A percentile compares a stretch with the other conserved stretches of the same genome.
Conservation (phyloP, 1,140 invertebrate genomes). For the Ceratosolen fusciceps region DNA sequence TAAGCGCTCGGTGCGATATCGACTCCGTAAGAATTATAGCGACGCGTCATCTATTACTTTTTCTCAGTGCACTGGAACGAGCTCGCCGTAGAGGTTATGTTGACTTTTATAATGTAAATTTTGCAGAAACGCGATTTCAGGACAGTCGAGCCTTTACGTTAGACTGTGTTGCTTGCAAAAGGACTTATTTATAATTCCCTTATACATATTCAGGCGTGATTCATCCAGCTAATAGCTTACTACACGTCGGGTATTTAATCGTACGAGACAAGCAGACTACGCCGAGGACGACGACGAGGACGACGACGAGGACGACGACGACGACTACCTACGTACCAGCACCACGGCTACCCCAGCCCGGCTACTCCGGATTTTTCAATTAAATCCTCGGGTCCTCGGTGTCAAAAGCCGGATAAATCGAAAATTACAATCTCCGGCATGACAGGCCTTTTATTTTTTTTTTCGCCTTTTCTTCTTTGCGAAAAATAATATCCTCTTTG, state of each 20-base stretch:
- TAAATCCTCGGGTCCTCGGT: not conserved
- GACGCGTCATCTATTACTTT: not conserved
- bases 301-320: too few relatives aligned
- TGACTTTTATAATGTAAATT: slow-evolving; percentile 35
- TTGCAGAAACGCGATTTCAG: not conserved
- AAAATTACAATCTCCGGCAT: not conserved
- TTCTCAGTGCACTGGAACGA: slow-evolving; percentile 7
- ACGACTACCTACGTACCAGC: too few relatives aligned
- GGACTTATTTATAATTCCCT: slow-evolving; percentile 10
- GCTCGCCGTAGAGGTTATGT: slow-evolving; percentile 5
- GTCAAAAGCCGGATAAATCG: not conserved
- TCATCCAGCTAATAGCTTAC: slow-evolving; percentile 10
- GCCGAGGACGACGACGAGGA: too few relatives aligned
- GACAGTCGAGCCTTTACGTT: not conserved
- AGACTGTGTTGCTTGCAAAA: not conserved
- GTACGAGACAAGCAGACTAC: not conserved
- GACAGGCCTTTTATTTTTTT: too few relatives aligned
- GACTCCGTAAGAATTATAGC: not conserved
- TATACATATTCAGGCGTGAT: slow-evolving; percentile 8
- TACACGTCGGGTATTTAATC: not conserved
- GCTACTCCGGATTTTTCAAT: not conserved
- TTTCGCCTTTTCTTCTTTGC: too few relatives aligned
- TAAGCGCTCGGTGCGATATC: not conserved
- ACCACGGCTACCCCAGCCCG: too few relatives aligned
- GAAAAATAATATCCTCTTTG: too few relatives aligned